These are phyloP conservation scores for Rhagoletis pomonella DNA, from an alignment of 1,140 invertebrate species.

Conservation along the genomic window DNA sequence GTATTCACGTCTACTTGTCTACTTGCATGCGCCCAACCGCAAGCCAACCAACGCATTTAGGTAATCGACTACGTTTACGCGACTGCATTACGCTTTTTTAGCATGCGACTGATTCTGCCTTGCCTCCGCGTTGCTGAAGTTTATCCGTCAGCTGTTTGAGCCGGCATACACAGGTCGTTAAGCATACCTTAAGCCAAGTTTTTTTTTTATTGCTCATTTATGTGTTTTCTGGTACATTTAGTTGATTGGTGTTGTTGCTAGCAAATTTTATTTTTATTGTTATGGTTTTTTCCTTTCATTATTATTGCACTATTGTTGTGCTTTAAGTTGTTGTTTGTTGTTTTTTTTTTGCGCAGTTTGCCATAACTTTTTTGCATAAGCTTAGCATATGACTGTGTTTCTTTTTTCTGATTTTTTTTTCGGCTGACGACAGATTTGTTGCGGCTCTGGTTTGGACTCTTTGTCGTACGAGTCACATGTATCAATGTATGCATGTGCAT, in stretches of 20 bases:
- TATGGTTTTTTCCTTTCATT: neutral
- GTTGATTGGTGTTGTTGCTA: conserved; percentile 18
- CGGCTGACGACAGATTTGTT: conserved; percentile 15
- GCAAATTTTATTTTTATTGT: too few relatives aligned
- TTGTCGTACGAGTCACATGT: neutral
- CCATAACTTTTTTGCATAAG: neutral
- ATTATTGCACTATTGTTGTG: neutral
- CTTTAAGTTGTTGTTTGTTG: neutral
- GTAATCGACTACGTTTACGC: neutral
- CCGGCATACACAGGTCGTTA: conserved; percentile 12
- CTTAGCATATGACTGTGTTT: neutral
- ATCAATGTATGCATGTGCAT: neutral
- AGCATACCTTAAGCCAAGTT: neutral
- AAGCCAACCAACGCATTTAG: conserved; percentile 21
- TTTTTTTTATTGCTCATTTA: conserved; percentile 35
- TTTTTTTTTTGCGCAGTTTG: neutral
- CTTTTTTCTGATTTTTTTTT: neutral
- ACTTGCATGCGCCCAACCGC: neutral
- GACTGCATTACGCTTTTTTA: neutral
- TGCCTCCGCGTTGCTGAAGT: neutral
- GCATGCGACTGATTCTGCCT: neutral
- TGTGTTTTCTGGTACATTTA: conserved; percentile 28
- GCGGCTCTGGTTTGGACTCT: conserved; percentile 1
- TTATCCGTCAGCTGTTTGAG: neutral
- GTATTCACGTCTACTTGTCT: too few relatives aligned